Evolutionary conservation across 2,888 invertebrate species (phyloP), one percentile per base, ranked within the genome.

Genomic region (Microplitis manilae): DNA sequence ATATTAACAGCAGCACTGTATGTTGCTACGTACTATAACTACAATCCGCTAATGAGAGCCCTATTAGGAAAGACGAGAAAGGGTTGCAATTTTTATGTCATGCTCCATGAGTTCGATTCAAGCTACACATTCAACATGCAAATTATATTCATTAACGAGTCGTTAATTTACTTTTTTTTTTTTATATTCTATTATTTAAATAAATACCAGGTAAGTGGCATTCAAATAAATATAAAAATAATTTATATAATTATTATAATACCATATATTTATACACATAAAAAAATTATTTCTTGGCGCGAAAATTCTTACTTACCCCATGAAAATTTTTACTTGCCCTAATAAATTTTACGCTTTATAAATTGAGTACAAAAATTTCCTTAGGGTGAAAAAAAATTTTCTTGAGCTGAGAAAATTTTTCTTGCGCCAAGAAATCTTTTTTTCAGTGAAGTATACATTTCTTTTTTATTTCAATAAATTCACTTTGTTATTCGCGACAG

Each of bases 81-180:
- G 59, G 40, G 39, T 39, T 38, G 9, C 13, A 61, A 50, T 73
- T 60, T 73, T 73, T 67, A 15, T 67, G n/a, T 73, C 67, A 38
- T 67, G 70, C 70, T 70, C 70, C 9, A 70, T 20, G 17, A 50
- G n/a, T 30, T 17, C 30, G 59, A 70, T 17, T 15, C 67, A 20
- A 30, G 5, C 30, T 8, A 17, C 13, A 38, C 30, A 30, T 50
- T 59, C 50, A 64, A 86, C 84, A 86, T 87, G 87, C 87, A 87
- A 88, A 88, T 87, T 86, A 85, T 85, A 87, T 88, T 88, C 87
- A 88, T 88, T 88, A 88, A 85, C 86, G 84, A 81, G 39, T 72
- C 61, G 17, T 72, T 30, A 17, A 30, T 30, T 17, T 60, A 30
- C 38, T 70, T 61, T 17, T 15, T 17, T 13, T 41, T 15, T 2